Conservation (phyloP, 2,113 vertebrate species). For the Aspidoscelis tigris region DNA sequence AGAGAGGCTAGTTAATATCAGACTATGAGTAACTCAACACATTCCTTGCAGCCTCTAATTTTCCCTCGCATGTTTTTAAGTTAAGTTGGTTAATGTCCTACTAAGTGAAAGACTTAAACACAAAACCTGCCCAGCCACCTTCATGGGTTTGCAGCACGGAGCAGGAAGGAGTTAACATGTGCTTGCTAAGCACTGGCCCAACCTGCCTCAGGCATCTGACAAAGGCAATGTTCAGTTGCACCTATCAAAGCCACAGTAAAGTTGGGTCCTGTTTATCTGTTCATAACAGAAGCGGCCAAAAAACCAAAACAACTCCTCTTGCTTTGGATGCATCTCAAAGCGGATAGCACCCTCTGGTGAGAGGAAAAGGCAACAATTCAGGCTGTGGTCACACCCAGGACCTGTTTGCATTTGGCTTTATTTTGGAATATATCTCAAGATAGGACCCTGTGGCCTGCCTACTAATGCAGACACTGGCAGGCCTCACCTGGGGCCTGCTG, state of each 20-base stretch:
- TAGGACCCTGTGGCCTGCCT: too few species aligned
- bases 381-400: too few species aligned
- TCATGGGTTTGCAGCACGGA: background rate
- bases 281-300: background rate
- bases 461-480: too few species aligned
- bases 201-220: background rate
- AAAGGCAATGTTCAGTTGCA: background rate
- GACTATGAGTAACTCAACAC: background rate
- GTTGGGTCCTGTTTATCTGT: background rate
- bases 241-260: too few species aligned
- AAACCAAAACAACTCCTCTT: too few species aligned
- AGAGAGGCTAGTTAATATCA: background rate
- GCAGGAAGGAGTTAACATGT: background rate
- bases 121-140: background rate
- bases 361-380: background rate
- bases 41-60: background rate
- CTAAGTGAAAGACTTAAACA: background rate
- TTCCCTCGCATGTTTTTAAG: background rate
- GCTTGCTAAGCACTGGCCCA: background rate
- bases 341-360: conserved; percentile 59
- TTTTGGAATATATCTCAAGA: too few species aligned
- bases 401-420: too few species aligned
- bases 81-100: background rate
- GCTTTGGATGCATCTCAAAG: too few species aligned
- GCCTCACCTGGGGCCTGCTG: too few species aligned